Evolutionary conservation across 2,797 vertebrate species (phyloP).

Genomic region (Chromis chromis): DNA sequence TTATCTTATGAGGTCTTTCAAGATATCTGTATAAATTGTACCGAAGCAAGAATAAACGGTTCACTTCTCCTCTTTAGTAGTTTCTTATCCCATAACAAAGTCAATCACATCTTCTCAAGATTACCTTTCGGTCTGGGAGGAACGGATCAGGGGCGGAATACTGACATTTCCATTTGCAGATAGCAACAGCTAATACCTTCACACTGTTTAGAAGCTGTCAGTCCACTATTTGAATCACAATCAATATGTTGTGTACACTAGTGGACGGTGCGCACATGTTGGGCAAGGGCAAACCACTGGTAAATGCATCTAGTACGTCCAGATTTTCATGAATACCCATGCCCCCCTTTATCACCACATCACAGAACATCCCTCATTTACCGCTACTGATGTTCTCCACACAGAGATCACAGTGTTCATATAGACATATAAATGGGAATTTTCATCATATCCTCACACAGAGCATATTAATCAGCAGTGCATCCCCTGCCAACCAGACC

Average conservation of each 20-base stretch:
- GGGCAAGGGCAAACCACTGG: slow-evolving; percentile 51
- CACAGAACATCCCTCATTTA: slow-evolving; percentile 68
- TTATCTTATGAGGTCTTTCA: neutral
- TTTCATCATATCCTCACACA: slow-evolving; percentile 75
- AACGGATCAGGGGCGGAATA: slow-evolving; percentile 57
- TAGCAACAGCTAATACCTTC: slow-evolving; percentile 81
- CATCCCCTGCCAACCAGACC: slow-evolving; percentile 73
- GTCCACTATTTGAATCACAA: slow-evolving; percentile 79
- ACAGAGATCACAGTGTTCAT: slow-evolving; percentile 73
- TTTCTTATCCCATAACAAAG: slow-evolving; percentile 31
- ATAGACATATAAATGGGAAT: slow-evolving; percentile 76
- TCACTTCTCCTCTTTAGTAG: slow-evolving; percentile 29
- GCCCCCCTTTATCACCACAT: slow-evolving; percentile 66
- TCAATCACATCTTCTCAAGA: slow-evolving; percentile 32
- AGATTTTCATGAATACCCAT: slow-evolving; percentile 44
- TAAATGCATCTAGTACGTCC: slow-evolving; percentile 51
- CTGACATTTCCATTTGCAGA: slow-evolving; percentile 85
- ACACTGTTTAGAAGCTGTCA: slow-evolving; percentile 83
- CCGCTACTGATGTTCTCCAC: slow-evolving; percentile 61
- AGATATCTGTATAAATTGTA: neutral
- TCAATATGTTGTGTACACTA: slow-evolving; percentile 78
- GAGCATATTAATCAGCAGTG: slow-evolving; percentile 76
- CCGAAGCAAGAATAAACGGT: slow-evolving; percentile 4
- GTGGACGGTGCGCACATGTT: slow-evolving; percentile 33
- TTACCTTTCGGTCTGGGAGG: slow-evolving; percentile 29